Base-by-base conservation (phyloP, 2,888 invertebrate species). In the Acrobasis consociella region DNA sequence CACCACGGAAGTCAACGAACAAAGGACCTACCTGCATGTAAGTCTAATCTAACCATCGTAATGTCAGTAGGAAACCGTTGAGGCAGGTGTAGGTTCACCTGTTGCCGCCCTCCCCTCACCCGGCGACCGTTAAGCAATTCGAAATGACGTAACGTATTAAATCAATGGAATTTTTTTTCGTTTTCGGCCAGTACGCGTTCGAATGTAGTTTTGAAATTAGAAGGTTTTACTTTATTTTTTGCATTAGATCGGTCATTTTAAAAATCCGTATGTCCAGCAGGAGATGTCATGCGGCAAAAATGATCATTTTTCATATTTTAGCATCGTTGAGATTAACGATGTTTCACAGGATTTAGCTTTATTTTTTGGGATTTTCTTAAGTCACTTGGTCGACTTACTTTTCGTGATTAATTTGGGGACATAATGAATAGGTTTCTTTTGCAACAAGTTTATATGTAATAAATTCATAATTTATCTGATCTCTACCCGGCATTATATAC, bases 31-130 rank as follows among this genome's bases (percentile, higher is more conserved):
- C 60, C 60, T 60, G 60, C 60, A 51, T 58, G 22, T 72, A 78
- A 76, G 80, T 82, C 80, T 83, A 85, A 87, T 86, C 86, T 82
- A 84, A 79, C 80, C 81, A 84, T 86, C 83, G 85, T 87, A 87
- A 87, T 86, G 86, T 85, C 83, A 86, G 81, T 75, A 86, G 85
- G 86, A 85, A 86, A 80, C 86, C 81, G 89, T 89, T 90, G 87
- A 79, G 67, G 83, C 91, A 91, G 91, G 91, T 91, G 91, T 80
- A 72, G 61, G 70, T 81, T 85, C 91, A 91, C 91, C 91, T 91
- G 91, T 91, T 87, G 78, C 78, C 71, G 11, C 11, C 64, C 64
- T 39, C 49, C 61, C 39, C 65, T 22, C 67, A 59, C 74, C 65
- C 73, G 67, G 67, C 80, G 82, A 87, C 90, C 89, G 90, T 90